phyloP scores from a whole-genome alignment of 2,797 vertebrate species.

The Ispidina picta region DNA sequence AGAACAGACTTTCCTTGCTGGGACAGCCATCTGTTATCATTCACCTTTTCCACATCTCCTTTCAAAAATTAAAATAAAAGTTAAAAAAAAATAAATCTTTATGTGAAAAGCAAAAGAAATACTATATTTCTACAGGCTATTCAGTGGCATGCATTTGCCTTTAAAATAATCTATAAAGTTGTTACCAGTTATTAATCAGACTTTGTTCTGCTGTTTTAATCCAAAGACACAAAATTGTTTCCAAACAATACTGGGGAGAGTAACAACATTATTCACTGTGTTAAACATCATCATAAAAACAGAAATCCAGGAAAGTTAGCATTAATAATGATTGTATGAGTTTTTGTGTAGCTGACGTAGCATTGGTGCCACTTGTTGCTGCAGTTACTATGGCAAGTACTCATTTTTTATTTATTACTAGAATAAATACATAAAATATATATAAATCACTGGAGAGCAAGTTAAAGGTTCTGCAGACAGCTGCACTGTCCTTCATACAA shows the following conservation, averaged over 20 bases:
- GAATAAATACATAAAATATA: conserved; percentile 63
- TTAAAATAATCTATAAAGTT: background rate
- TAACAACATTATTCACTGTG: background rate
- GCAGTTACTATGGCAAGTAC: conserved; percentile 21
- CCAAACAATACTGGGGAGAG: background rate
- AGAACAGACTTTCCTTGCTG: background rate
- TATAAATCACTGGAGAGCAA: conserved; percentile 39
- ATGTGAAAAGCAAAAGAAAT: conserved; percentile 20
- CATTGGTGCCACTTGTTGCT: conserved; percentile 51
- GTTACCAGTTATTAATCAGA: background rate
- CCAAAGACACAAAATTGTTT: background rate
- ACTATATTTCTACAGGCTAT: background rate
- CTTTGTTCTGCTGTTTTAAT: background rate
- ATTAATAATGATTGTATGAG: background rate
- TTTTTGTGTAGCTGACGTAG: background rate
- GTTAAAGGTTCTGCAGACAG: conserved; percentile 51
- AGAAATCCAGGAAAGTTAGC: conserved; percentile 8
- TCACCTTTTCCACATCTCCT: background rate
- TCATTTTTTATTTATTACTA: conserved; percentile 63
- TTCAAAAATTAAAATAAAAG: background rate
- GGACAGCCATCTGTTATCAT: background rate
- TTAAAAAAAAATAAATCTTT: background rate
- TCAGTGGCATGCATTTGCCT: background rate
- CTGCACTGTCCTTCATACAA: conserved; percentile 11
- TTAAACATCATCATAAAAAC: background rate